Conservation (phyloP, 2,113 vertebrate species). For the Anser cygnoides region DNA sequence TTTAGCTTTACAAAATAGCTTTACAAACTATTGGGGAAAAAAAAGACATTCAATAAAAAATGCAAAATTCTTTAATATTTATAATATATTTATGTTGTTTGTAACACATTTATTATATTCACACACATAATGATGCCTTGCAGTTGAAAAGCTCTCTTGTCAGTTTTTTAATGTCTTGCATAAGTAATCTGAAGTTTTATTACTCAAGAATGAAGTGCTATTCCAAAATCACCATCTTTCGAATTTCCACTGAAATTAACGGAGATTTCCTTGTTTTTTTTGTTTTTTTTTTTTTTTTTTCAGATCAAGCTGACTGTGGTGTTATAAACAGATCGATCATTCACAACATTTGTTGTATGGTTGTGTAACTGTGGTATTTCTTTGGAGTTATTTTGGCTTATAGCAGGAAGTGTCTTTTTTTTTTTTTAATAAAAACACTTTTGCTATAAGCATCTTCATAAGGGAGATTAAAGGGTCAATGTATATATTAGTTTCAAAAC, state of each 20-base stretch:
- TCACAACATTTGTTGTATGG: background rate
- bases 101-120: background rate
- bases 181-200: background rate
- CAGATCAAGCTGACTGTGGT: accelerated
- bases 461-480: background rate
- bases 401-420: background rate
- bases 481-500: background rate
- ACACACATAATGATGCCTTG: background rate
- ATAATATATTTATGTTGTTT: background rate
- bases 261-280: background rate
- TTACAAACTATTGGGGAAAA: background rate
- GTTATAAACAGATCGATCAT: background rate
- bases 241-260: background rate
- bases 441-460: background rate
- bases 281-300: background rate
- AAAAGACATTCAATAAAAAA: background rate
- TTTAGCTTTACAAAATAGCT: background rate
- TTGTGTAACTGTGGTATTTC: background rate
- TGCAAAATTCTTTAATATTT: background rate
- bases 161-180: background rate
- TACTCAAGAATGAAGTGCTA: background rate
- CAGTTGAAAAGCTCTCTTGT: background rate
- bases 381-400: background rate
- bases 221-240: background rate
- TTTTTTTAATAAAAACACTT: background rate